Conservation (phyloP, 2,113 vertebrate genomes). For the Hypomesus transpacificus region DNA sequence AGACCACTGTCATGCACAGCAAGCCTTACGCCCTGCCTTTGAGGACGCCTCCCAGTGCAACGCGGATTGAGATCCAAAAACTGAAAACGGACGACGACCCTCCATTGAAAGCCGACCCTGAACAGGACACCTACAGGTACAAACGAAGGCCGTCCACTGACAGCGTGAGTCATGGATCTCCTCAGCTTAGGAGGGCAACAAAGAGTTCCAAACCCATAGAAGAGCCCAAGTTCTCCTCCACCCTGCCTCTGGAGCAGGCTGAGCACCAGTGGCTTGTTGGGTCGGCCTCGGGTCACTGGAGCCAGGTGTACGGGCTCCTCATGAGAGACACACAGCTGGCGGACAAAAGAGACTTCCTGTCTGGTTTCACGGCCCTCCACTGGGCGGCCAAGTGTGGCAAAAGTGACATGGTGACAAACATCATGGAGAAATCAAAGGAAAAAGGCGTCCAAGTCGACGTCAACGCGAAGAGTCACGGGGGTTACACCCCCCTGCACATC, state of each 20-base stretch:
- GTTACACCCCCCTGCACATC: constrained; percentile 90
- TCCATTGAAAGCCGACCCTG: not conserved
- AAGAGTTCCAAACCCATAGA: constrained; percentile 62
- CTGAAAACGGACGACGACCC: constrained; percentile 27
- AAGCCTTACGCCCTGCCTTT: constrained; percentile 80
- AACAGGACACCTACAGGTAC: not conserved
- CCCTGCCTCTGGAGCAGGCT: constrained; percentile 71
- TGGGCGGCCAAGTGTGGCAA: constrained; percentile 91
- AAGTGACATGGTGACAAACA: constrained; percentile 74
- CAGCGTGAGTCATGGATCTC: constrained; percentile 37
- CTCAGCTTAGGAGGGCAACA: constrained; percentile 44
- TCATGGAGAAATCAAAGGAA: constrained; percentile 71
- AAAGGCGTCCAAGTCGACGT: constrained; percentile 69
- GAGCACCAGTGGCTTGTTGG: constrained; percentile 88
- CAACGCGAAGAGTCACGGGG: constrained; percentile 76
- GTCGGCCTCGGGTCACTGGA: constrained; percentile 80
- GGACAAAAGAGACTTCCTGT: constrained; percentile 84
- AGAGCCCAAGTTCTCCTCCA: constrained; percentile 53
- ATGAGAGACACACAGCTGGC: constrained; percentile 79
- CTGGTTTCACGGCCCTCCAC: constrained; percentile 89
- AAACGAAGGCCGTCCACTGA: constrained; percentile 50
- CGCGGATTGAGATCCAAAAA: constrained; percentile 23
- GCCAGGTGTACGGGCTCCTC: constrained; percentile 82
- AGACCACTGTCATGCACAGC: constrained; percentile 34
- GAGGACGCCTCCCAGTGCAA: constrained; percentile 56